phyloP scores from a whole-genome alignment of 2,888 invertebrate genomes.

The Mimachlamys varia region DNA sequence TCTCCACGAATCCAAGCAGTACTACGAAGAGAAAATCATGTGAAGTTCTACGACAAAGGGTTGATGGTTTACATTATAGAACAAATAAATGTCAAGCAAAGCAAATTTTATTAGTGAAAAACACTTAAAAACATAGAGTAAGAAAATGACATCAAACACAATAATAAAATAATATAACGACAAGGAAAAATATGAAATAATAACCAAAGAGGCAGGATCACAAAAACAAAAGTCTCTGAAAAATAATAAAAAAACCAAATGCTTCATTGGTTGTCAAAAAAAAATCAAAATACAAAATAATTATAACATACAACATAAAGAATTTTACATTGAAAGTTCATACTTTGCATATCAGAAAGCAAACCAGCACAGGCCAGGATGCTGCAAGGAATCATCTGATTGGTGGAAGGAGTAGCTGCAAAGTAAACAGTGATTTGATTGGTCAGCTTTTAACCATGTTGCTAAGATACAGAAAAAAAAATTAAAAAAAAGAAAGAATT shows the following conservation, averaged over 20 bases:
- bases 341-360: constrained; percentile 73
- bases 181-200: constrained; percentile 34
- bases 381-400: constrained; percentile 70
- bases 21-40: neutral
- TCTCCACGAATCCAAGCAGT: neutral
- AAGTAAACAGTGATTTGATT: constrained; percentile 51
- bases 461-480: neutral
- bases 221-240: neutral
- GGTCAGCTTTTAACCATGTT: neutral
- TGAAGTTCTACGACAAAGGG: neutral
- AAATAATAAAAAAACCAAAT: neutral
- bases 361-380: constrained; percentile 75
- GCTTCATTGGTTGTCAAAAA: neutral
- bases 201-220: constrained; percentile 15
- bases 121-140: neutral
- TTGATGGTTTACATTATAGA: neutral
- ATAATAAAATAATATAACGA: no score
- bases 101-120: neutral
- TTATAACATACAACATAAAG: constrained; percentile 10
- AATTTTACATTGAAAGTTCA: constrained; percentile 43
- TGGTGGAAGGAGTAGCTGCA: constrained; percentile 45
- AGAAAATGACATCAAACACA: neutral
- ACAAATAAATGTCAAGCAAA: neutral
- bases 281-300: constrained; percentile 37
- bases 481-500: neutral